phyloP scores from a whole-genome alignment of 2,888 invertebrate genomes.

The Acrobasis repandana region DNA sequence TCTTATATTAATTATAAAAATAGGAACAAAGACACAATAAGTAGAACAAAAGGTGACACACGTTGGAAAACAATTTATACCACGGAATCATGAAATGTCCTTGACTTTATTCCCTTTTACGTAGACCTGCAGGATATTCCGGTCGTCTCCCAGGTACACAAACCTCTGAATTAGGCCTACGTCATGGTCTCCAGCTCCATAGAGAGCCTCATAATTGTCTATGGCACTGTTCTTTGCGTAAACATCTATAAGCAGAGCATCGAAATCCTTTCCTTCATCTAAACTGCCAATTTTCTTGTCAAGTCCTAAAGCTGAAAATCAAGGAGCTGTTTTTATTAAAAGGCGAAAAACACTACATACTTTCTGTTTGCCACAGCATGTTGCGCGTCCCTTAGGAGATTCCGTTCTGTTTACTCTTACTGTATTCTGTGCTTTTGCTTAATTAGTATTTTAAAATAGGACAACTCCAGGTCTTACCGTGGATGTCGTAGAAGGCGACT shows the following conservation, averaged over 20 bases:
- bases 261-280: slow-evolving; percentile 91
- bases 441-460: no score
- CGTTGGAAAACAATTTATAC: neutral
- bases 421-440: no score
- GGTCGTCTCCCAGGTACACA: slow-evolving; percentile 91
- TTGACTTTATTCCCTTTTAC: slow-evolving; percentile 85
- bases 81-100: slow-evolving; percentile 29
- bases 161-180: slow-evolving; percentile 88
- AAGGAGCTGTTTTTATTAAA: slow-evolving; percentile 11
- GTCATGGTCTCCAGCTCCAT: slow-evolving; percentile 65
- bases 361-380: no score
- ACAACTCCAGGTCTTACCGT: no score
- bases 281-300: slow-evolving; percentile 91
- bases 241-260: slow-evolving; percentile 91
- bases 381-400: no score
- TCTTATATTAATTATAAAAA: slow-evolving; percentile 23
- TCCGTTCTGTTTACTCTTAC: no score
- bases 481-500: no score
- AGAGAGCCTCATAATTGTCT: slow-evolving; percentile 67
- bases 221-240: slow-evolving; percentile 71
- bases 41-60: no score
- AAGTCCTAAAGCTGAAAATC: slow-evolving; percentile 86
- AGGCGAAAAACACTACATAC: no score
- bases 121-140: slow-evolving; percentile 90
- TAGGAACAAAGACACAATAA: no score